Base-by-base conservation (phyloP, 2,113 vertebrate species). In the Hirundichthys speculiger region DNA sequence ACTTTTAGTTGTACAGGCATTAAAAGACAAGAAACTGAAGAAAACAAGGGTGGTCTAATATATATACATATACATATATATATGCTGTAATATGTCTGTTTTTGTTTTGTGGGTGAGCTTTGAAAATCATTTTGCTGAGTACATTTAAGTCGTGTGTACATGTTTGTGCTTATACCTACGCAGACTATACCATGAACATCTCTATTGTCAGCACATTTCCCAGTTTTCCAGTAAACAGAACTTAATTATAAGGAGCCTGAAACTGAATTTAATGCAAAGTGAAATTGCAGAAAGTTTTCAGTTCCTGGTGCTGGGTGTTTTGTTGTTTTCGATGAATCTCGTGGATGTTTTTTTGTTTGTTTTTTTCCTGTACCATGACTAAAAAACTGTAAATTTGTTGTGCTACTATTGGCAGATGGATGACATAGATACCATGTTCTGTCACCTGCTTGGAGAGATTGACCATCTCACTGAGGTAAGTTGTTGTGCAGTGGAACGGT, bases 381-480 rank as follows among this genome's bases (percentile, higher is more conserved):
- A n/a, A 64, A 49, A 38, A 16, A 18, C n/a, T n/a, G 3, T 15
- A 19, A 13, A 7, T 40, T 12, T 18, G 13, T 59, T 45, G 0
- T 45, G 30, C 25, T 38, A 0, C 15, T 16, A 0, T 61, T 91
- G 67, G 81, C 88, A 98, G 96, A 98, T 99, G 97, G 96, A 97
- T 3, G 95, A 98, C 65, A 95, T 98, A 68, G 95, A 98, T 30
- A 92, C 93, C 83, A 96, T 97, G 95, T 96, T 99, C 90, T 94
- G 92, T 59, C 83, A 94, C 78, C 89, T 99, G 81, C 91, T 98
- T 43, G 94, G 95, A 73, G 96, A 98, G 83, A 98, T 98, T 85
- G 95, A 98, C 75, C 86, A 95, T 80, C 89, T 99, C 63, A 94
- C 95, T 30, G 93, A 96, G 94, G 97, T 98, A 87, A 90, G 84